Base-by-base conservation (phyloP, 2,888 invertebrate genomes). In the Rhorus exstirpatorius region DNA sequence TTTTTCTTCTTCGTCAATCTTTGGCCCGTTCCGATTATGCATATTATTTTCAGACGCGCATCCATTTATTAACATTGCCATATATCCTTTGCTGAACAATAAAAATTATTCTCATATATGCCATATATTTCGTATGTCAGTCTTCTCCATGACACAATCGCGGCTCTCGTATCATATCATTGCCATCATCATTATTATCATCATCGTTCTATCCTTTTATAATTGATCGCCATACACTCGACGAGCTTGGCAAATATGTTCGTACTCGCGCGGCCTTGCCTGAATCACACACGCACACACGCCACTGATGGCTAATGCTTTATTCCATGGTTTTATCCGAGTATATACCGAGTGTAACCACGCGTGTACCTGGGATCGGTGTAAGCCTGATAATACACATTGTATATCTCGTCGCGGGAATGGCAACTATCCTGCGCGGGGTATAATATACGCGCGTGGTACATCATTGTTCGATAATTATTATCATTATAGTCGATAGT, bases 211-310 rank as follows among this genome's bases (percentile, higher is more conserved):
- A 41, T 67, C 41, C 51, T 80, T 44, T 82, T 76, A 60, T 82
- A 79, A 79, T 79, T 75, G 79, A 82, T 79, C 75, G 65, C 67
- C n/a, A n/a, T n/a, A 53, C 49, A 35, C 51, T 49, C 55, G 49
- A 68, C 41, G 61, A 68, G 74, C 78, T 41, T 60, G 41, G 61
- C 19, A 46, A 80, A 63, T 31, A 21, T 6, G 31, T 53, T 53
- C 19, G n/a, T 38, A 17, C n/a, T n/a, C n/a, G n/a, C n/a, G n/a
- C 60, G 79, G 46, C 82, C 82, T 82, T 82, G 79, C 35, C 71
- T 74, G 35, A 74, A 78, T 82, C 55, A 58, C 63, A 55, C 49
- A 44, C 31, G 21, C 49, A 31, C 17, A 31, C 17, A 12, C n/a
- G n/a, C n/a, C n/a, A 77, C 31, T 46, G 72, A 19, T n/a, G n/a